Evolutionary conservation across 2,113 vertebrate genomes (phyloP).

Genomic region (Phyllostomus hastatus): DNA sequence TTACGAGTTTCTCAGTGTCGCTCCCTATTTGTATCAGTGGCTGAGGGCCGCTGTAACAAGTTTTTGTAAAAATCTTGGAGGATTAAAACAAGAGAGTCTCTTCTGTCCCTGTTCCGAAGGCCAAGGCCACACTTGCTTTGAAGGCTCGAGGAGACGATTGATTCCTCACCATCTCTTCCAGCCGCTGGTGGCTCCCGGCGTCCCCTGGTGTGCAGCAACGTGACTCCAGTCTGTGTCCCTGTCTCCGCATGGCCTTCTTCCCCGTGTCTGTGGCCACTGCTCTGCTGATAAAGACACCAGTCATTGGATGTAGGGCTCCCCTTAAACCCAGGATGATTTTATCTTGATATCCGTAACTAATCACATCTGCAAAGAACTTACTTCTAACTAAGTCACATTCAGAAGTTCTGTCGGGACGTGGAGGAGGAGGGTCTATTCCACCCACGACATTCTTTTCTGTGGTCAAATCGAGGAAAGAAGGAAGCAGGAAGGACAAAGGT

Average conservation of each 20-base stretch:
- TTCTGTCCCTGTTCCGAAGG: neutral
- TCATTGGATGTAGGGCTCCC: neutral
- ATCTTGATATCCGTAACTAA: neutral
- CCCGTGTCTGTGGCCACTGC: neutral
- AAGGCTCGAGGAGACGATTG: neutral
- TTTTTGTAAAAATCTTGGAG: neutral
- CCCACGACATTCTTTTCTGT: neutral
- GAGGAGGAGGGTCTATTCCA: neutral
- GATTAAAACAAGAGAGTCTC: neutral
- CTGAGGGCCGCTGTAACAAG: neutral
- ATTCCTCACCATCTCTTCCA: neutral
- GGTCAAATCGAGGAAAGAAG: neutral
- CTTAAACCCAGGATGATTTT: neutral
- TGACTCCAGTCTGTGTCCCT: neutral
- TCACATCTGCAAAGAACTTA: neutral
- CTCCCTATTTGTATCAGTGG: neutral
- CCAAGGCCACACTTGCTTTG: neutral
- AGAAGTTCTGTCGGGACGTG: neutral
- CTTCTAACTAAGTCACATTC: neutral
- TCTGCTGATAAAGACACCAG: neutral
- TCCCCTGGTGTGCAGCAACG: neutral
- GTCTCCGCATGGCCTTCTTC: neutral
- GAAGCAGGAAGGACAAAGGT: neutral
- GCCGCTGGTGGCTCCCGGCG: neutral
- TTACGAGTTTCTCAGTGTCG: neutral